Evolutionary conservation across 1,140 invertebrate genomes (phyloP).

Genomic region (Elymnias hypermnestra): DNA sequence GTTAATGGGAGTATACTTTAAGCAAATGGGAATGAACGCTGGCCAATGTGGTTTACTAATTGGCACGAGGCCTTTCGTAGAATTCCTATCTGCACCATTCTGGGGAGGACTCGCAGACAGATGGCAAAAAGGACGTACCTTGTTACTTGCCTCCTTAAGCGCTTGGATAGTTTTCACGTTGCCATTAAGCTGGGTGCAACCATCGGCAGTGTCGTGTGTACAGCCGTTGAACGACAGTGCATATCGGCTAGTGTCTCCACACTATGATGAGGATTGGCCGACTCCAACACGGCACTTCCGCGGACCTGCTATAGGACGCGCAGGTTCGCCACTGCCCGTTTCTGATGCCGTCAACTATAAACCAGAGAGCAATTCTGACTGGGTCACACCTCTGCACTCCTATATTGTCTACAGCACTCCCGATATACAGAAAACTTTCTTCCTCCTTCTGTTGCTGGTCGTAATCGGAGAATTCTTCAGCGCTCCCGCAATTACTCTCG

Average conservation of each 20-base stretch:
- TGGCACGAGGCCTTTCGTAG: constrained; percentile 95
- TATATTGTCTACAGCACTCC: constrained; percentile 91
- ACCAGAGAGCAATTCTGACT: constrained; percentile 82
- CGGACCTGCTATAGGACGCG: constrained; percentile 41
- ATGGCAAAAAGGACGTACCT: constrained; percentile 90
- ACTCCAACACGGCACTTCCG: constrained; percentile 35
- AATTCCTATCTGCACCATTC: constrained; percentile 98
- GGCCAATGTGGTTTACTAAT: constrained; percentile 95
- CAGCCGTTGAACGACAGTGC: constrained; percentile 84
- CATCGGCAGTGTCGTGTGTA: constrained; percentile 92
- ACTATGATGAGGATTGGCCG: constrained; percentile 54
- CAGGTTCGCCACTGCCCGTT: constrained; percentile 85
- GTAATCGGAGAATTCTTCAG: constrained; percentile 98
- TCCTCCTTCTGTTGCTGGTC: constrained; percentile 93
- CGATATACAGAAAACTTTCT: constrained; percentile 97
- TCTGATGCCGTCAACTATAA: constrained; percentile 90
- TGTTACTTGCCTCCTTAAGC: constrained; percentile 93
- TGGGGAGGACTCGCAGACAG: constrained; percentile 97
- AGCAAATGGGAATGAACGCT: constrained; percentile 98
- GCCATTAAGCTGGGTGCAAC: constrained; percentile 95
- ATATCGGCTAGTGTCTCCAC: constrained; percentile 73
- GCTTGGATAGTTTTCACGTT: constrained; percentile 98
- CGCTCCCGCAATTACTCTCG: constrained; percentile 97
- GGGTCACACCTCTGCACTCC: constrained; percentile 94
- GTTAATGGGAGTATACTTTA: constrained; percentile 98